Base-by-base conservation (phyloP, 1,140 invertebrate species). In the Melitaea cinxia region DNA sequence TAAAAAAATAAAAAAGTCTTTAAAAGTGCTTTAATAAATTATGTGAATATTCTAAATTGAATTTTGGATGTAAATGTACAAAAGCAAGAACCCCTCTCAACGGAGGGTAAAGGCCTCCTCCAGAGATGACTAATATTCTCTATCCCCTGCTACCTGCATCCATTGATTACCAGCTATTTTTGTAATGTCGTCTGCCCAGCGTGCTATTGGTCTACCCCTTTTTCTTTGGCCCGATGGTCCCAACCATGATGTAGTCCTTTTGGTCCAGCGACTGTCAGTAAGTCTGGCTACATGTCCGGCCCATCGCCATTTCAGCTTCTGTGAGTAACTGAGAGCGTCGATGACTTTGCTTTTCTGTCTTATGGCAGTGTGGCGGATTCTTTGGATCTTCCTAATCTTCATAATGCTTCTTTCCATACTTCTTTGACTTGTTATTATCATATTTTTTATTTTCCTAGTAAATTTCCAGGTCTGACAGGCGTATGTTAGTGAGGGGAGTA, bases 201-300 rank as follows among this genome's bases (percentile, higher is more conserved):
- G 55, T 54, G 60, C 30, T 55, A 59, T 62, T 35, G 56, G 65
- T 59, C 56, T 63, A 21, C 65, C 60, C 55, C 56, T 49, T 55
- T 55, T 68, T 45, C 60, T 56, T 14, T 65, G 24, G 49, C 37
- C 57, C 17, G 17, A 17, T 37, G 53, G 53, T 19, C 53, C 53
- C 37, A 23, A 17, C 53, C 53, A 56, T 2, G 53, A 35, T 35
- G 53, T 56, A 37, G 33, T 56, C 30, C 17, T 19, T 35, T 4
- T 21, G n/a, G 33, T 39, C 53, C 33, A 56, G 53, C 53, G 35
- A 12, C 37, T 56, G 9, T 56, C 15, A 23, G 7, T 56, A 19
- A 56, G 35, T 56, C 53, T 56, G 2, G 53, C 53, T 37, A 56
- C 9, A 7, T 56, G 53, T 15, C 35, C 35, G 9, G 53, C 30